Evolutionary conservation across 2,888 invertebrate genomes (phyloP).

Genomic region (Acleris emargana): DNA sequence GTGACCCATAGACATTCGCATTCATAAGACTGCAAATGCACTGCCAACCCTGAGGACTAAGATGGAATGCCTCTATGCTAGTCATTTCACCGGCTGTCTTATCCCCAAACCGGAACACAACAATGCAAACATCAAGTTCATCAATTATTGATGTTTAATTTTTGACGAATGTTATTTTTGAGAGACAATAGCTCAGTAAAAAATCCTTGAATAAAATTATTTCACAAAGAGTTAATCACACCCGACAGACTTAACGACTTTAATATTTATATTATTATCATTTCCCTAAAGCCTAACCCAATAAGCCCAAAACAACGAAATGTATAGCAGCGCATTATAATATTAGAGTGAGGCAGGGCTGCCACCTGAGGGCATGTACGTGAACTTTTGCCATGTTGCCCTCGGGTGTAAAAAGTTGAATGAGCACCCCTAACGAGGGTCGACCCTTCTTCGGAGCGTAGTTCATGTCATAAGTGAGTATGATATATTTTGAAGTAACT

Average conservation of each 20-base stretch:
- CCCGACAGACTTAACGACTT: not conserved
- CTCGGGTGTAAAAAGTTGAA: conserved; percentile 26
- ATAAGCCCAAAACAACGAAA: conserved; percentile 12
- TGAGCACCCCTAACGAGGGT: conserved; percentile 33
- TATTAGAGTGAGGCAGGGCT: conserved; percentile 26
- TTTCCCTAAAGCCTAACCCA: conserved; percentile 9
- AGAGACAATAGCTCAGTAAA: too few species aligned
- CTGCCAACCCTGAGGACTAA: too few species aligned
- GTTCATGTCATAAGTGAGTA: conserved; percentile 19
- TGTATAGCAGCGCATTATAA: conserved; percentile 12
- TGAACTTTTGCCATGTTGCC: conserved; percentile 22
- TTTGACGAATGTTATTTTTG: too few species aligned
- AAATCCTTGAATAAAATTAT: not conserved
- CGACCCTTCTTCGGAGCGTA: conserved; percentile 16
- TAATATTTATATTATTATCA: not conserved
- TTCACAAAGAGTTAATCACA: not conserved
- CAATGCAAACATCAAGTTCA: too few species aligned
- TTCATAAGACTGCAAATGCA: too few species aligned
- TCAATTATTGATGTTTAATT: too few species aligned
- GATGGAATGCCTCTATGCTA: too few species aligned
- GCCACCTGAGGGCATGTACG: conserved; percentile 21
- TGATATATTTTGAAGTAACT: conserved; percentile 30
- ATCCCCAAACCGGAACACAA: too few species aligned
- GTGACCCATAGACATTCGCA: too few species aligned
- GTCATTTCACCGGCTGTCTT: too few species aligned